Evolutionary conservation across 2,888 invertebrate genomes (phyloP).

Genomic region (Oscheius onirici): DNA sequence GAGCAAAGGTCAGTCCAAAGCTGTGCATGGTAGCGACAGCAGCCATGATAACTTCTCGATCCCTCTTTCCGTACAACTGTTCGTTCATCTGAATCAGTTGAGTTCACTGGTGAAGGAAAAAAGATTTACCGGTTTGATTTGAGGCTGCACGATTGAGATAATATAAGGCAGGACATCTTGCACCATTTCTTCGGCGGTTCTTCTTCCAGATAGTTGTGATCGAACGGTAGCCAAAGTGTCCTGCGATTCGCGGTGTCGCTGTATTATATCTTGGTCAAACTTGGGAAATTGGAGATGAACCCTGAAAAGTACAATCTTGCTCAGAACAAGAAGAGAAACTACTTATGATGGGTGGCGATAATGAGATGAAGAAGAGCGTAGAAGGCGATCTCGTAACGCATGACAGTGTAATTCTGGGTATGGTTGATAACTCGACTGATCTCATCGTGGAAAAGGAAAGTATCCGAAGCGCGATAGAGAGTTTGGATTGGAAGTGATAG

Average conservation of each 20-base stretch:
- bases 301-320: constrained; percentile 9
- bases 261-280: constrained; percentile 41
- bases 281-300: constrained; percentile 41
- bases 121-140: constrained; percentile 50
- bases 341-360: constrained; percentile 55
- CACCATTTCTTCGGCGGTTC: constrained; percentile 31
- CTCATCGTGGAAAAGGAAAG: constrained; percentile 47
- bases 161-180: constrained; percentile 45
- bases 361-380: constrained; percentile 51
- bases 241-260: constrained; percentile 19
- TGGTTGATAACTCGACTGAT: constrained; percentile 30
- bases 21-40: constrained; percentile 11
- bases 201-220: background rate
- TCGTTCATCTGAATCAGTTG: constrained; percentile 52
- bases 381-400: constrained; percentile 46
- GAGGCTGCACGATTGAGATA: constrained; percentile 49
- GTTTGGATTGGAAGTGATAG: constrained; percentile 44
- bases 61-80: constrained; percentile 44
- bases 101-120: background rate
- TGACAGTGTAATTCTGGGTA: constrained; percentile 47
- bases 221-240: constrained; percentile 19
- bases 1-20: constrained; percentile 36
- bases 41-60: constrained; percentile 24
- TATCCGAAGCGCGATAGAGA: constrained; percentile 38
- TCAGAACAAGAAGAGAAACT: background rate